These are phyloP conservation scores for Microhierax caerulescens DNA, from an alignment of 2,797 vertebrate species.

Conservation along the genomic window DNA sequence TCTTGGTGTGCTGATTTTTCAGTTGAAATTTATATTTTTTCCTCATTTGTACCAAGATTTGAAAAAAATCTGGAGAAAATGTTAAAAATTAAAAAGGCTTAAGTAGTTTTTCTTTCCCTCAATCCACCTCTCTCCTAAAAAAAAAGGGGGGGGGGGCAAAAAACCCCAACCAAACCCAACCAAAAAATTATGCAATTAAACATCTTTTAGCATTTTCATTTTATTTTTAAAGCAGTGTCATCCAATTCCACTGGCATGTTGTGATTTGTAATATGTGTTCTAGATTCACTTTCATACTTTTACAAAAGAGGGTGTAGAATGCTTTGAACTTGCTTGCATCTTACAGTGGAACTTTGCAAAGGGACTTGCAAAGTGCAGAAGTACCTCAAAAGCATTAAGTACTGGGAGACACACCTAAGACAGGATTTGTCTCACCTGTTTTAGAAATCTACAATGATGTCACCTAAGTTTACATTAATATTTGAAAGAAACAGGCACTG, in stretches of 20 bases:
- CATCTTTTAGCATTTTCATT: not conserved
- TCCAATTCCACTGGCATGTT: not conserved
- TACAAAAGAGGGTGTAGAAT: not conserved
- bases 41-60: not conserved
- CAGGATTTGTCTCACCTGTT: not conserved
- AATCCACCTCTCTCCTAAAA: not conserved
- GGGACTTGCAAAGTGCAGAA: not conserved
- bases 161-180: not conserved
- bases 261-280: not conserved
- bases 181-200: not conserved
- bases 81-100: not conserved
- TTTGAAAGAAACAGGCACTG: not conserved
- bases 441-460: not conserved
- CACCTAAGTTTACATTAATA: not conserved
- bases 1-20: not conserved
- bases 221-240: not conserved
- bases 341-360: not conserved
- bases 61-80: not conserved
- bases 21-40: not conserved
- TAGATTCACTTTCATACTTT: not conserved
- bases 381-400: not conserved
- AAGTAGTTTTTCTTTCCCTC: not conserved
- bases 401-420: not conserved
- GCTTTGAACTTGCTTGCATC: not conserved
- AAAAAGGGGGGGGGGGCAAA: no score